Evolutionary conservation across 2,888 invertebrate genomes (phyloP).

Genomic region (Smittia aterrima): DNA sequence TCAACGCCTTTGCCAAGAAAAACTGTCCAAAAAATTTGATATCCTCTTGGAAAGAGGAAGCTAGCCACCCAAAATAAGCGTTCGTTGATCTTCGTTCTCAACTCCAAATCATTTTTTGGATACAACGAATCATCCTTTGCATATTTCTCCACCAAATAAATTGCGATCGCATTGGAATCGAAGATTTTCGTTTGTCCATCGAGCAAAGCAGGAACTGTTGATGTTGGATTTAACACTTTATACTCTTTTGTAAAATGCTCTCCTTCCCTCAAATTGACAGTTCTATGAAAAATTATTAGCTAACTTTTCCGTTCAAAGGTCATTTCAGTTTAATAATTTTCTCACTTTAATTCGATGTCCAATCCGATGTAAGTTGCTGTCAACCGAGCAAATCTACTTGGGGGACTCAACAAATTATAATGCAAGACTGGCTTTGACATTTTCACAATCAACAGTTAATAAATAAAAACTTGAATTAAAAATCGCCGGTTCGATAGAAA

Average conservation of each 20-base stretch:
- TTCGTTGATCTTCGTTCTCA: conserved; percentile 57
- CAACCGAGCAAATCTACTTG: not conserved
- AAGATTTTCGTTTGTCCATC: conserved; percentile 54
- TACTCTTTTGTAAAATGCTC: not conserved
- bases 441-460: not conserved
- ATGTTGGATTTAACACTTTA: conserved; percentile 53
- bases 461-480: not conserved
- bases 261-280: not conserved
- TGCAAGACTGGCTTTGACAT: not conserved
- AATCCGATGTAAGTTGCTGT: not conserved
- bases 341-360: not conserved
- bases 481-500: not conserved
- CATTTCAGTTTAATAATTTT: not conserved
- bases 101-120: conserved; percentile 56
- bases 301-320: not conserved
- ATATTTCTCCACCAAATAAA: conserved; percentile 59
- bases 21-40: conserved; percentile 45
- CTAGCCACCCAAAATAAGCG: conserved; percentile 57
- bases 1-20: not conserved
- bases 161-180: conserved; percentile 52
- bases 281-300: not conserved
- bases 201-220: conserved; percentile 55
- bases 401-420: not conserved
- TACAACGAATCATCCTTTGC: conserved; percentile 57
- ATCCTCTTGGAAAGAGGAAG: conserved; percentile 52